Conservation (phyloP, 2,888 invertebrate genomes). For the Pachydiplax longipennis region DNA sequence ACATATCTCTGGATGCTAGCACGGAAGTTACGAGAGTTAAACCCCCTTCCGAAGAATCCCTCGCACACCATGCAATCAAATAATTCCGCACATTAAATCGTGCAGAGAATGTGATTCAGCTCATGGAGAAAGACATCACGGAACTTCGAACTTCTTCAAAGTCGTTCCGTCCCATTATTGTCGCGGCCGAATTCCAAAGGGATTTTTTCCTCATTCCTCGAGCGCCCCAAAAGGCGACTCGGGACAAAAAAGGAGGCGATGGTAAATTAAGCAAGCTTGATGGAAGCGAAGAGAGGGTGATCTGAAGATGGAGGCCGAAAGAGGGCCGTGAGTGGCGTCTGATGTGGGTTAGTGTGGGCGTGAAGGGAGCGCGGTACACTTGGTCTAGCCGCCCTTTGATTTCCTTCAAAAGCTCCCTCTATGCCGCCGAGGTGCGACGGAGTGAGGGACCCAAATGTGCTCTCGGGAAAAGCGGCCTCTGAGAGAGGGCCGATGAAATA, state of each 20-base stretch:
- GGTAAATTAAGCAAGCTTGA: not conserved
- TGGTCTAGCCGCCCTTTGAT: constrained; percentile 30
- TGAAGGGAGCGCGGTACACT: not conserved
- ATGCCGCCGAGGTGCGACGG: not conserved
- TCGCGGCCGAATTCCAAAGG: not conserved
- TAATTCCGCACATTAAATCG: no score
- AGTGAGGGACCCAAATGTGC: not conserved
- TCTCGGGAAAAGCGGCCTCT: not conserved
- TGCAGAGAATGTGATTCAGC: no score
- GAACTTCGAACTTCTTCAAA: not conserved
- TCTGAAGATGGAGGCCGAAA: not conserved
- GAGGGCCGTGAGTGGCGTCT: constrained; percentile 14
- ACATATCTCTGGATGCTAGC: no score
- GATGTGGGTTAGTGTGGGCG: constrained; percentile 33
- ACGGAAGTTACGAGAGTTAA: no score
- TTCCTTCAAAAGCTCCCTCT: constrained; percentile 26
- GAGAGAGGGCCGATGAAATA: not conserved
- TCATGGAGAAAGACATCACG: no score
- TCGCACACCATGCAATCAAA: no score
- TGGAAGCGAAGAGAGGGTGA: not conserved
- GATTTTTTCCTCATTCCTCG: not conserved
- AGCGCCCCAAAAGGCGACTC: not conserved
- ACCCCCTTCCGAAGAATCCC: no score
- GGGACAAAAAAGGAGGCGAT: not conserved
- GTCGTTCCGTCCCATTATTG: not conserved